These are phyloP conservation scores for Glaucidium brasilianum DNA, from an alignment of 2,113 vertebrate species.

Conservation along the genomic window DNA sequence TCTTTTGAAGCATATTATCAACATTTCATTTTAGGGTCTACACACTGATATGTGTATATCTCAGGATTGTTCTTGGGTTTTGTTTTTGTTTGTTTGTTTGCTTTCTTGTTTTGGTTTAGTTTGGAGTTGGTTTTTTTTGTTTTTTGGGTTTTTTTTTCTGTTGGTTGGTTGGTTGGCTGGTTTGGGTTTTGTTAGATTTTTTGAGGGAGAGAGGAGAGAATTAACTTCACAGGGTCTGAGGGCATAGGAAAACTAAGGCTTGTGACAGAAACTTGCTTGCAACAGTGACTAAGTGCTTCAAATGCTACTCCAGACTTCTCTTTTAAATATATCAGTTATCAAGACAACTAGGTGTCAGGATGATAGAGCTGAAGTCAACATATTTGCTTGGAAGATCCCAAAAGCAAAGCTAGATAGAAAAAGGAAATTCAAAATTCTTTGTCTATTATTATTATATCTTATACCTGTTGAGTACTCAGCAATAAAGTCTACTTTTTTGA, in stretches of 20 bases:
- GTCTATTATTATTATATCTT: neutral
- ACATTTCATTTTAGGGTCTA: neutral
- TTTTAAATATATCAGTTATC: neutral
- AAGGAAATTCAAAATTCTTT: neutral
- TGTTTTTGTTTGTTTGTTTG: neutral
- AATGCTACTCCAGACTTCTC: neutral
- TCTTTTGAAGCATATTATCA: neutral
- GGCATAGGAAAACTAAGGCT: neutral
- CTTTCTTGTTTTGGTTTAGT: neutral
- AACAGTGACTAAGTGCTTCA: neutral
- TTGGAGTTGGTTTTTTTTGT: neutral
- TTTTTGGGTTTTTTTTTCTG: neutral
- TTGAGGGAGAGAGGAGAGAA: rapidly evolving
- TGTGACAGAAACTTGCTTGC: neutral
- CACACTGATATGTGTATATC: rapidly evolving
- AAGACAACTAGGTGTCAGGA: neutral
- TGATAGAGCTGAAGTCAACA: neutral
- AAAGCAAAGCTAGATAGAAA: neutral
- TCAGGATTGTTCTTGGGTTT: neutral
- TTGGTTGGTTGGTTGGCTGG: no score
- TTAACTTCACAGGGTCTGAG: neutral
- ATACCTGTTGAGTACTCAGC: neutral
- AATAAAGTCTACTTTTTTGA: neutral
- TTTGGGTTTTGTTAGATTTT: neutral
- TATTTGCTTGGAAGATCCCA: neutral